These are phyloP conservation scores for Xestia sexstrigata DNA, from an alignment of 2,888 invertebrate genomes.

Conservation along the genomic window DNA sequence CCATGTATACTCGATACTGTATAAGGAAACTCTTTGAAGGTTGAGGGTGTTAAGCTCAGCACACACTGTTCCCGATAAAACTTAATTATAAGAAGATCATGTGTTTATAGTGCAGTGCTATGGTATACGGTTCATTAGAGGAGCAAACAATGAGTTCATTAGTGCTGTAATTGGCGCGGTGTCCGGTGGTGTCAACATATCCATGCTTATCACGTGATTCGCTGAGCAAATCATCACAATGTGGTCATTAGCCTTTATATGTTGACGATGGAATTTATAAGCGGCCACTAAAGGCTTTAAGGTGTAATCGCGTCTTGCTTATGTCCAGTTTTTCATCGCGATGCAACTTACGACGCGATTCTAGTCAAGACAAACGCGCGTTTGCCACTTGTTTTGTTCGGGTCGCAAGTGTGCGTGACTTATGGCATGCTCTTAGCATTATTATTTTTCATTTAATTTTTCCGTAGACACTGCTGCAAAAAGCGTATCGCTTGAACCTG, in stretches of 20 bases:
- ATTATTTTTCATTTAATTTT: neutral
- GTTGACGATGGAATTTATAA: conserved; percentile 33
- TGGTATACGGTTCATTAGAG: conserved; percentile 85
- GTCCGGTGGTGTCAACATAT: conserved; percentile 70
- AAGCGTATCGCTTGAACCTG: neutral
- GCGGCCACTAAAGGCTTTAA: neutral
- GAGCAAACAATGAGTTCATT: conserved; percentile 89
- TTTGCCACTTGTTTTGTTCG: neutral
- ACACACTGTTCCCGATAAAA: conserved; percentile 46
- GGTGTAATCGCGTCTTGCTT: neutral
- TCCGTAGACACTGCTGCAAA: neutral
- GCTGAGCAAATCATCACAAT: conserved; percentile 55
- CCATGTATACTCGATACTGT: neutral
- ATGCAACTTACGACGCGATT: neutral
- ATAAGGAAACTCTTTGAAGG: conserved; percentile 34
- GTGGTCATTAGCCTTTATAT: conserved; percentile 57
- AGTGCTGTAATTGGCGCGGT: conserved; percentile 86
- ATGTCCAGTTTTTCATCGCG: neutral
- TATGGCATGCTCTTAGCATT: neutral
- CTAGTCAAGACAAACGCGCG: neutral
- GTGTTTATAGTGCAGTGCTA: conserved; percentile 69
- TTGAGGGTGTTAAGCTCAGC: conserved; percentile 38
- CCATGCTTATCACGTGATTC: conserved; percentile 62
- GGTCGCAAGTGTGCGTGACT: neutral
- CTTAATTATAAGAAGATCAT: conserved; percentile 72